Evolutionary conservation across 2,113 vertebrate genomes (phyloP).

Genomic region (Silurus glanis): DNA sequence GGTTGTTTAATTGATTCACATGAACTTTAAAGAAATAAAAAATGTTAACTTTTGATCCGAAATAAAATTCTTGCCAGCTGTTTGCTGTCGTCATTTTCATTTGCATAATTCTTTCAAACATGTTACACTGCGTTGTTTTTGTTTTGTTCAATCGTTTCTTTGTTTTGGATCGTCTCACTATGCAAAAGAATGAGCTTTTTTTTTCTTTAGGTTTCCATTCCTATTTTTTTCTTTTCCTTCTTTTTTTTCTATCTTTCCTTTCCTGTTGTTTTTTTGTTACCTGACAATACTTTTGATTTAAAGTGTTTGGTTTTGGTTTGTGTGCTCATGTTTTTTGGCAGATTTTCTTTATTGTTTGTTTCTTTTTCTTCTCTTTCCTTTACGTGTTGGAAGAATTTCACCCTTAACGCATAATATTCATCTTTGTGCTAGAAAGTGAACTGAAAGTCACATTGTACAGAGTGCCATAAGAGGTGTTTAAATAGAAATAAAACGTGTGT

Average conservation of each 20-base stretch:
- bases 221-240: not conserved
- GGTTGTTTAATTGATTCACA: not conserved
- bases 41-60: not conserved
- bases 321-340: no score
- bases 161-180: no score
- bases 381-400: not conserved
- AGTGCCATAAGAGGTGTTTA: not conserved
- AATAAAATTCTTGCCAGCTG: not conserved
- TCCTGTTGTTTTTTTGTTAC: no score
- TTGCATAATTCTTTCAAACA: not conserved
- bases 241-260: not conserved
- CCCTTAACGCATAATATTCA: not conserved
- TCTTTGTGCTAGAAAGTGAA: not conserved
- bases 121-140: not conserved
- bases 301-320: no score
- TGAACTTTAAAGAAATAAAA: not conserved
- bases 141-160: not conserved
- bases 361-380: not conserved
- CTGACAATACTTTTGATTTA: no score
- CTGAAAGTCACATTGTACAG: slow-evolving; percentile 13
- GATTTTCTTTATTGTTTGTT: not conserved
- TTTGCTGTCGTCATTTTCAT: not conserved
- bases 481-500: slow-evolving; percentile 11
- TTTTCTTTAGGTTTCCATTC: not conserved
- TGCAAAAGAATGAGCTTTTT: not conserved